Evolutionary conservation across 2,113 vertebrate genomes (phyloP).

Genomic region (Onychorhynchus coronatus): DNA sequence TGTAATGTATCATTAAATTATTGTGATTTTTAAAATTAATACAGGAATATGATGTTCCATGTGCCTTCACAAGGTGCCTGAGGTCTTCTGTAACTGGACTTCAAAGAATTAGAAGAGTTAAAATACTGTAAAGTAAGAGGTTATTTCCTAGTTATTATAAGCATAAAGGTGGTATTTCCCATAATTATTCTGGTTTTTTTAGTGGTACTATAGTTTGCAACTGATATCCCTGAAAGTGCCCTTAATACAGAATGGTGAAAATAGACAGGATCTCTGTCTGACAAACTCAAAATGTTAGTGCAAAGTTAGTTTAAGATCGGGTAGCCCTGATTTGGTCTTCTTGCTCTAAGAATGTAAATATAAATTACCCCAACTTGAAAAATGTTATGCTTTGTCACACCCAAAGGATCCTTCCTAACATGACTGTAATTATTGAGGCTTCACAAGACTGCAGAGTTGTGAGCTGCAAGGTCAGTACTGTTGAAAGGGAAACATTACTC

Average conservation of each 20-base stretch:
- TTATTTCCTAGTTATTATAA: background rate
- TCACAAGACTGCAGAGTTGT: background rate
- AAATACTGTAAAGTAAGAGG: background rate
- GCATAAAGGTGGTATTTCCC: background rate
- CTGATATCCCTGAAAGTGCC: background rate
- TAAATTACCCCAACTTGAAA: background rate
- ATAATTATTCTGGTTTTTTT: background rate
- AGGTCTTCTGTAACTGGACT: background rate
- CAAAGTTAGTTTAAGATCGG: background rate
- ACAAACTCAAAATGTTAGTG: background rate
- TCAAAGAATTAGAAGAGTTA: background rate
- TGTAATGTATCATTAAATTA: background rate
- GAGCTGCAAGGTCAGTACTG: background rate
- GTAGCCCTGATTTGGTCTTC: background rate
- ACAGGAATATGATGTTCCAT: rapidly evolving
- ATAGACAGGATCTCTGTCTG: background rate
- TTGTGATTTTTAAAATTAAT: background rate
- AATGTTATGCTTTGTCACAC: background rate
- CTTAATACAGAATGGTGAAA: background rate
- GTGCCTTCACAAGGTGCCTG: background rate
- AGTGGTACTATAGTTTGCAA: background rate
- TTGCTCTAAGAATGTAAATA: background rate
- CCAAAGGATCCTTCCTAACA: background rate
- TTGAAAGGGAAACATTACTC: background rate
- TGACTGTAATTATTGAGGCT: background rate